Base-by-base conservation (phyloP, 2,113 vertebrate species). In the Cottus gobio region DNA sequence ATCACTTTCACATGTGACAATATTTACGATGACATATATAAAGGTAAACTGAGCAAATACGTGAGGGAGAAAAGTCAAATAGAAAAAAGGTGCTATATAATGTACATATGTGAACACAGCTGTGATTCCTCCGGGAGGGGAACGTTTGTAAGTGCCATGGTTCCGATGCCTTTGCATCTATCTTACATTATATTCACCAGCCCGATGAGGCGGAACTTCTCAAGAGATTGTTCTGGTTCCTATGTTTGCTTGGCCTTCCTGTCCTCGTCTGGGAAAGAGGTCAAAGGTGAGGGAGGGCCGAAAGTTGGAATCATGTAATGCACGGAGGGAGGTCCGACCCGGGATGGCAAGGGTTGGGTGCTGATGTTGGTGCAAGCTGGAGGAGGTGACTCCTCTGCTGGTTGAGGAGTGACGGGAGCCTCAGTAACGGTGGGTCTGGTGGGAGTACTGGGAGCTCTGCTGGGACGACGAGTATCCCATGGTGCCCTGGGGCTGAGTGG, bases 341-440 rank as follows among this genome's bases (percentile, higher is more conserved):
- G 18, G 60, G 70, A 62, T 18, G 34, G 31, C 22, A 6, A 77
- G 52, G 20, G 6, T 2, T 8, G 7, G 20, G n/a, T 20, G 42
- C 24, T 24, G 75, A 69, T 58, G 63, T 28, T 65, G 42, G 31
- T 70, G 65, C 9, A 56, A 15, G 57, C 57, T 37, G 9, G 54
- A 39, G 58, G 65, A 78, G 58, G 71, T 2, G 50, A 20, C 52
- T 82, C 74, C 83, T 80, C 79, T 89, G 73, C 85, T 91, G 85
- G 85, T 89, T 75, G 28, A 11, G 50, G 71, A 84, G 39, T 1
- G 52, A 60, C 36, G 0, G 69, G 62, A 39, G 76, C 76, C 67
- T 98, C 95, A 99, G 96, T 99, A 99, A 87, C 98, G 96, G 89
- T 99, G 97, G 71, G 96, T 94, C 93, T 97, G 97, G 85, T 98